Conservation (phyloP, 2,113 vertebrate genomes). For the Cebus imitator region DNA sequence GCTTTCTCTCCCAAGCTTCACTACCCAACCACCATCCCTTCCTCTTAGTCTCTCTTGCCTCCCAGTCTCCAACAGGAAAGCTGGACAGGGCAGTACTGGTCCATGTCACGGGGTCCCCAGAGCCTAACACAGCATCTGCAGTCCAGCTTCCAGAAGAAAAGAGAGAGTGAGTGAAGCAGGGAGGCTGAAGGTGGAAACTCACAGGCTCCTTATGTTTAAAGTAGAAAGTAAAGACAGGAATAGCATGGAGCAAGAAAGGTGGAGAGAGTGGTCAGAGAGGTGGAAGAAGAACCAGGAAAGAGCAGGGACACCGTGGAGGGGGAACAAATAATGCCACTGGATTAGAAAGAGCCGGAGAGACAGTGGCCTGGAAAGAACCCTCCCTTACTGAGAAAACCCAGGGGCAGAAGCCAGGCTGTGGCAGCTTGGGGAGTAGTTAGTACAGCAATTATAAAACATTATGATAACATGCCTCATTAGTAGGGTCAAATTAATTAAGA, state of each 20-base stretch:
- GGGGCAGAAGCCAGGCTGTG: not conserved
- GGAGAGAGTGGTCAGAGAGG: not conserved
- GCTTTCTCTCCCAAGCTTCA: not conserved
- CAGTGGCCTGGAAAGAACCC: not conserved
- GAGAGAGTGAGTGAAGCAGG: too few species aligned
- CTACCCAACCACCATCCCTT: too few species aligned
- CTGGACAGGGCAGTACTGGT: not conserved
- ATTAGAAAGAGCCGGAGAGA: not conserved
- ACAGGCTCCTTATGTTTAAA: not conserved
- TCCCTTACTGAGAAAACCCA: not conserved
- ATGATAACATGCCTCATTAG: not conserved
- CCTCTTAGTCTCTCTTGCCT: not conserved
- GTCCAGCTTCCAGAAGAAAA: not conserved
- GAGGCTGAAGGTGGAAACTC: not conserved
- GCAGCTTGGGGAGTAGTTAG: rapidly evolving
- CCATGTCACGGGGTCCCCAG: not conserved
- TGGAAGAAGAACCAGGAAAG: not conserved
- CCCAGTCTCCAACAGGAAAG: not conserved
- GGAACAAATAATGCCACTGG: not conserved
- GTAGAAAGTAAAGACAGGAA: not conserved
- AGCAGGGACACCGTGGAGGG: not conserved
- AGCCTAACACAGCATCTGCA: not conserved
- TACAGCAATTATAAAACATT: not conserved
- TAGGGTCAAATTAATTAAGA: not conserved
- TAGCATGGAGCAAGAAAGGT: not conserved